Base-by-base conservation (phyloP, 1,140 invertebrate species). In the Mycetomoellerius zeteki region DNA sequence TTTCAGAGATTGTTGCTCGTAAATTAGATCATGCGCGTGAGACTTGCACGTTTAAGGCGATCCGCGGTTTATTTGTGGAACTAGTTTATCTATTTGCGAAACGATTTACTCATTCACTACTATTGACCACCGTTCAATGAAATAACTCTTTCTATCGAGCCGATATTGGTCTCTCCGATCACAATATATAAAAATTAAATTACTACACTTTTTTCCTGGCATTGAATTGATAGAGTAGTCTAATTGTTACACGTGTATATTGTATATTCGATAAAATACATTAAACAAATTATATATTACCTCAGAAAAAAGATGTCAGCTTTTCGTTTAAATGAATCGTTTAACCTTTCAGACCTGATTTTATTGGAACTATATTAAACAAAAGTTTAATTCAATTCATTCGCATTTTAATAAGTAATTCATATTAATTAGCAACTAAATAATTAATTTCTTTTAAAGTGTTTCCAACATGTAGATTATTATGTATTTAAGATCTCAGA, bases 121-220 rank as follows among this genome's bases (percentile, higher is more conserved):
- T 12, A 81, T 81, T 78, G 64, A 69, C 12, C 37, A 27, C 21
- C 10, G 19, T 21, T 33, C 37, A 75, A 62, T 56, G 27, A 62
- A 84, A 37, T 84, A 84, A 43, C 37, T 75, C 24, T 82, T n/a
- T 71, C 50, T 43, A 81, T 71, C 43, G 47, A 69, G 7, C 14
- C 77, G 19, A 81, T 21, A 19, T 47, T 60, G 37, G 37, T 19
- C 2, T n/a, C n/a, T n/a, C n/a, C 52, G 12, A 10, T 82, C 33
- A 12, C 37, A 30, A 54, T 30, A 37, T 50, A 8, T 37, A 84
- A 58, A 84, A 73, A 84, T 73, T 24, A 50, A 33, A 73, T 84
- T 82, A 82, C 67, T 27, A 37, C 7, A 60, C 7, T 27, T 33
- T 56, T 56, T 33, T 50, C 8, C 33, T 60, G n/a, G 24, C 12